Evolutionary conservation across 2,888 invertebrate species (phyloP).

Genomic region (Ptilodon capucinus): DNA sequence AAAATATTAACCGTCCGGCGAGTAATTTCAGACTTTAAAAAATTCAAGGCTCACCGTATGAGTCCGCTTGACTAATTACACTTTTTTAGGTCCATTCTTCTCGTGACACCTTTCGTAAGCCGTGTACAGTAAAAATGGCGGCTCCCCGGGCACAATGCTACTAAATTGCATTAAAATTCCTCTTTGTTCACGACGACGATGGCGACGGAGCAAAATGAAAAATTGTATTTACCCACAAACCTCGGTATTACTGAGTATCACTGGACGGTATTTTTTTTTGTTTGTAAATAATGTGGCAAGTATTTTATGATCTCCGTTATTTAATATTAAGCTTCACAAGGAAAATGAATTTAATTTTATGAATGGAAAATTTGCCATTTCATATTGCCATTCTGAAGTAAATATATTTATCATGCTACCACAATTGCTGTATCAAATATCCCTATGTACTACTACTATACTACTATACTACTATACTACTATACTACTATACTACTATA

Average conservation of each 20-base stretch:
- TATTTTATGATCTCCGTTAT: slow-evolving; percentile 16
- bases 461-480: no score
- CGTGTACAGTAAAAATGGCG: slow-evolving; percentile 43
- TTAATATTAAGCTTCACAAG: slow-evolving; percentile 14
- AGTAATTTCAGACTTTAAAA: slow-evolving; percentile 14
- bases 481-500: no score
- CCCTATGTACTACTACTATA: no score
- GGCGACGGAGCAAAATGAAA: slow-evolving; percentile 44
- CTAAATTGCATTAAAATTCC: slow-evolving; percentile 69
- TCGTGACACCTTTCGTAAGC: slow-evolving; percentile 46
- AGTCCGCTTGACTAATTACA: slow-evolving; percentile 31
- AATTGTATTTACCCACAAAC: slow-evolving; percentile 43
- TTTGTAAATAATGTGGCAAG: slow-evolving; percentile 23
- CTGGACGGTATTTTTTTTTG: slow-evolving; percentile 20
- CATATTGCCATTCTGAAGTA: no score
- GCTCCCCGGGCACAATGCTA: slow-evolving; percentile 41
- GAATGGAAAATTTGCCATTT: not conserved
- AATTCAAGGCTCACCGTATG: slow-evolving; percentile 12
- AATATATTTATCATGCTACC: no score
- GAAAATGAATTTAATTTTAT: slow-evolving; percentile 5
- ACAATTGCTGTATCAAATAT: no score
- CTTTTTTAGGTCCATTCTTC: slow-evolving; percentile 39
- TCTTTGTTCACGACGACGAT: slow-evolving; percentile 43
- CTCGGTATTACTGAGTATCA: slow-evolving; percentile 20
- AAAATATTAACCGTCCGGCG: no score